A percentile compares a stretch with the other conserved stretches of the same genome.
phyloP scores from a whole-genome alignment of 2,113 vertebrate species.

The Malurus cyaneus region DNA sequence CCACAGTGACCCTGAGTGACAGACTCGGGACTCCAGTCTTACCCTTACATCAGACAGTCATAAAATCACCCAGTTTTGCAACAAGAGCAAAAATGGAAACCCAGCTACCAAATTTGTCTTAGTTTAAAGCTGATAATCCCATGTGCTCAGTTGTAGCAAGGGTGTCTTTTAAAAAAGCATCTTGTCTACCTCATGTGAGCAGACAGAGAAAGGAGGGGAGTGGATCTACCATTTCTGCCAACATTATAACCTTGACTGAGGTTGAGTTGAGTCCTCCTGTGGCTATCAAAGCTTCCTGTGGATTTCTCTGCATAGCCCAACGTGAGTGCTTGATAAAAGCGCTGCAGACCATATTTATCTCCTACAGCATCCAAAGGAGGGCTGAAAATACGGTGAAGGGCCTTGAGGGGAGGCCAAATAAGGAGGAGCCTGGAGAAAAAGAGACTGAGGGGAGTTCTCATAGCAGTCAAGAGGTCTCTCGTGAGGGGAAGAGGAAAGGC shows the following conservation, averaged over 20 bases:
- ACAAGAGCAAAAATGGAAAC: background rate
- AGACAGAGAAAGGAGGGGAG: background rate
- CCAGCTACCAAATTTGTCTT: background rate
- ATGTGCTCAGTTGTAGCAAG: rapidly evolving
- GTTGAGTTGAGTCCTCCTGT: background rate
- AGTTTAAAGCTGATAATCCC: background rate
- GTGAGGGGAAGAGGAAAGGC: background rate
- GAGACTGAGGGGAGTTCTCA: background rate
- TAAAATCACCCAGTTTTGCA: background rate
- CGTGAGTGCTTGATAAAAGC: background rate
- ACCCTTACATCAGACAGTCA: background rate
- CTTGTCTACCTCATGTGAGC: background rate
- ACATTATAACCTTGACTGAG: background rate
- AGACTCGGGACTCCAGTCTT: background rate
- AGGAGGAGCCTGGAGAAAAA: background rate
- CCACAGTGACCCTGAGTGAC: background rate
- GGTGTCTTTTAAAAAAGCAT: rapidly evolving
- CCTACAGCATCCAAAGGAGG: background rate
- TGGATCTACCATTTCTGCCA: background rate
- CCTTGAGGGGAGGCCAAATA: too few species aligned
- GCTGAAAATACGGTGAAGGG: background rate
- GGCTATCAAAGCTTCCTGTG: background rate
- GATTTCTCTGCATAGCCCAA: background rate
- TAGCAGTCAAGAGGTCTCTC: background rate
- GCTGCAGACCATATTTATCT: background rate